These are phyloP conservation scores for Drosophila repleta DNA, from an alignment of 1,140 invertebrate genomes.

Conservation along the genomic window DNA sequence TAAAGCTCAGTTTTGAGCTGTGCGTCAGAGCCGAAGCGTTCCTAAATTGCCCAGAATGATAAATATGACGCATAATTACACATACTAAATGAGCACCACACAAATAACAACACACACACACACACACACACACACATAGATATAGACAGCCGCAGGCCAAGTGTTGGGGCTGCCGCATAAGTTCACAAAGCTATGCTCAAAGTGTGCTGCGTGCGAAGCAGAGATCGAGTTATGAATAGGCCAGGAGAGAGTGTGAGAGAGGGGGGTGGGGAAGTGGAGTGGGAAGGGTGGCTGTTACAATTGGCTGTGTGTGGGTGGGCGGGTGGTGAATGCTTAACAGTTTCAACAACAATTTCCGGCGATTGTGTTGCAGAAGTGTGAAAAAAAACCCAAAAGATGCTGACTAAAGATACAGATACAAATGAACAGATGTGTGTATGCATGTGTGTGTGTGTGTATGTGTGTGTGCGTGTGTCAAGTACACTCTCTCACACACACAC, in stretches of 20 bases:
- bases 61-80: slow-evolving; percentile 64
- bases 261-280: not conserved
- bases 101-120: slow-evolving; percentile 1
- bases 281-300: not conserved
- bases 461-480: slow-evolving; percentile 26
- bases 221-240: not conserved
- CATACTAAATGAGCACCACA: slow-evolving; percentile 42
- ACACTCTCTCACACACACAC: slow-evolving; percentile 45
- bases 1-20: not conserved
- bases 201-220: slow-evolving; percentile 18
- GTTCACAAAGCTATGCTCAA: slow-evolving; percentile 10
- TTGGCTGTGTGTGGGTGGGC: not conserved
- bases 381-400: slow-evolving; percentile 49
- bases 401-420: slow-evolving; percentile 3
- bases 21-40: slow-evolving; percentile 34
- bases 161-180: slow-evolving; percentile 14
- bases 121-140: slow-evolving; percentile 30
- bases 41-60: slow-evolving; percentile 51
- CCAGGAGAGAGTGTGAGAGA: not conserved
- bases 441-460: slow-evolving; percentile 6
- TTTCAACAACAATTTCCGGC: slow-evolving; percentile 69
- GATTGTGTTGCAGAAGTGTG: slow-evolving; percentile 56
- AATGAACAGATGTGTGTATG: slow-evolving; percentile 5
- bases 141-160: slow-evolving; percentile 19
- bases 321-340: slow-evolving; percentile 55